These are phyloP conservation scores for Palythoa grandis DNA, from an alignment of 92 coral and sea anemone species.

Conservation along the genomic window DNA sequence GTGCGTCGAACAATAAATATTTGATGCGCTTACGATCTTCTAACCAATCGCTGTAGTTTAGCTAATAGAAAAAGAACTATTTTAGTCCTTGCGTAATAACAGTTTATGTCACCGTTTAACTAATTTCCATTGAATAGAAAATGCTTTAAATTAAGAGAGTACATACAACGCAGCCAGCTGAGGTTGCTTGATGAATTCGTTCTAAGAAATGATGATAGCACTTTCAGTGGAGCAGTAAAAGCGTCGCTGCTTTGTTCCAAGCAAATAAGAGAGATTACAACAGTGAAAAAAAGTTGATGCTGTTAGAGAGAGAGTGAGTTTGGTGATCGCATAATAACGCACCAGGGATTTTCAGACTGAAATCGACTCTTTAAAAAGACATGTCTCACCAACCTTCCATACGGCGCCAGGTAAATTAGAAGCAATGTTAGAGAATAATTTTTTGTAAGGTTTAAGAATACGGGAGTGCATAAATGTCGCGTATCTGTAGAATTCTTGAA, in stretches of 20 bases:
- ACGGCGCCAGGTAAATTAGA: slow-evolving; percentile 12
- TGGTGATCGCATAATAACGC: neutral
- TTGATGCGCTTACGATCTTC: slow-evolving; percentile 8
- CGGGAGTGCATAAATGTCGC: neutral
- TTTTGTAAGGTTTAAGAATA: neutral
- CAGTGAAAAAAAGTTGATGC: neutral
- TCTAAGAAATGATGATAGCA: neutral
- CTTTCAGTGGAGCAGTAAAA: neutral
- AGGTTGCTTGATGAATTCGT: slow-evolving; percentile 24
- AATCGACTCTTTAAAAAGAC: neutral
- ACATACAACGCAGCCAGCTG: neutral
- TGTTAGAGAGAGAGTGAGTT: slow-evolving; percentile 1
- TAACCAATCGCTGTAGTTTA: slow-evolving; percentile 3
- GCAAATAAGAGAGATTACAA: neutral
- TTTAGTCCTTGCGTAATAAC: slow-evolving; percentile 31
- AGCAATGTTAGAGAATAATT: neutral
- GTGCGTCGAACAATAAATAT: slow-evolving; percentile 33
- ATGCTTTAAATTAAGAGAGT: slow-evolving; percentile 34
- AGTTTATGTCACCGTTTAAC: slow-evolving; percentile 28
- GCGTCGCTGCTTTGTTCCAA: neutral
- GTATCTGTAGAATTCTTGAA: neutral
- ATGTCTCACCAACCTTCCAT: slow-evolving; percentile 40
- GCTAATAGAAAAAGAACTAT: slow-evolving; percentile 36
- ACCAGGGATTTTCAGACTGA: slow-evolving; percentile 13
- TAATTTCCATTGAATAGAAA: slow-evolving; percentile 40